Evolutionary conservation across 2,797 vertebrate genomes (phyloP).

Genomic region (Streptopelia turtur): DNA sequence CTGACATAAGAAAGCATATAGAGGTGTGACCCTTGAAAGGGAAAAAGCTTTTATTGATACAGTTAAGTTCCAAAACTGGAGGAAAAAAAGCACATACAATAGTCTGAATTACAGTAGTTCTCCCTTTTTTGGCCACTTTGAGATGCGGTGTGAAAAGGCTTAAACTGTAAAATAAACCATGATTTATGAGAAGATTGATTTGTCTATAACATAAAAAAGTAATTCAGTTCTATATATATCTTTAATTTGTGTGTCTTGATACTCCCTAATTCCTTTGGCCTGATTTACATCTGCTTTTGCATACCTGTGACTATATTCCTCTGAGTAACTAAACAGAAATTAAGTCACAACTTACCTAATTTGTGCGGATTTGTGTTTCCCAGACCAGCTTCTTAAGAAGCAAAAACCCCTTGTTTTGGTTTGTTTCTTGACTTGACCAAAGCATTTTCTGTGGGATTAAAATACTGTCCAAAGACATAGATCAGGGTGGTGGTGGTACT

Average conservation of each 20-base stretch:
- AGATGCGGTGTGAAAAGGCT: neutral
- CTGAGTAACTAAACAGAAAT: neutral
- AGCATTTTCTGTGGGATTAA: neutral
- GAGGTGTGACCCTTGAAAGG: neutral
- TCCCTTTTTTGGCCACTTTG: neutral
- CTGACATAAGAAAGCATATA: neutral
- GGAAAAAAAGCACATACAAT: rapidly evolving
- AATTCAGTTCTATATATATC: no score
- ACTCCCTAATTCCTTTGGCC: neutral
- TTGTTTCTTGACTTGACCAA: neutral
- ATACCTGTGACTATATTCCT: neutral
- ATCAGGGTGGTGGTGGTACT: neutral
- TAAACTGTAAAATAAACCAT: neutral
- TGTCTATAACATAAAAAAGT: no score
- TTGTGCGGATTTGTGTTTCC: neutral
- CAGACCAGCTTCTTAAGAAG: neutral
- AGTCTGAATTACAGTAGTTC: neutral
- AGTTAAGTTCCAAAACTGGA: neutral
- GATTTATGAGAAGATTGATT: no score
- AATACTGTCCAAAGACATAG: neutral
- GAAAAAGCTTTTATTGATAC: neutral
- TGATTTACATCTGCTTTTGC: neutral
- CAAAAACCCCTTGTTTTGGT: neutral
- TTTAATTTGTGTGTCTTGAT: neutral
- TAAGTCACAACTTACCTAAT: neutral